phyloP scores from a whole-genome alignment of 2,797 vertebrate species.

The Etheostoma perlongum region DNA sequence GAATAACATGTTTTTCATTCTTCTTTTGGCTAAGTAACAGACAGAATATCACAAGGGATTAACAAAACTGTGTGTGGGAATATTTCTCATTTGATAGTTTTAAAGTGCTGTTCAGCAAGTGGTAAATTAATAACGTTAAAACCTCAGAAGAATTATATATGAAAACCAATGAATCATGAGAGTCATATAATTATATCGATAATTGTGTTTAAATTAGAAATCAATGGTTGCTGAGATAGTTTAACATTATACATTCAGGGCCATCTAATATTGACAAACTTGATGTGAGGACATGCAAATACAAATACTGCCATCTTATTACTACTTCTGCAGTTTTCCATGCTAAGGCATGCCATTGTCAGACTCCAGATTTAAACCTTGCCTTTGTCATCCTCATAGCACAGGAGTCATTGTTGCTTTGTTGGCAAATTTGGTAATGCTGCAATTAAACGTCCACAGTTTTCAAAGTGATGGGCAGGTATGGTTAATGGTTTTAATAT shows the following conservation, averaged over 20 bases:
- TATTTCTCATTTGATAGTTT: not conserved
- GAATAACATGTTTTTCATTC: constrained; percentile 10
- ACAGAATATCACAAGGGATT: not conserved
- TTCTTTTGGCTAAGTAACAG: not conserved
- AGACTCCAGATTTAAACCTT: constrained; percentile 4
- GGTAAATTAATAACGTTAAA: not conserved
- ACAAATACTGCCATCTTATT: not conserved
- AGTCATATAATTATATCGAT: not conserved
- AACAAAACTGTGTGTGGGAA: not conserved
- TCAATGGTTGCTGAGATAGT: not conserved
- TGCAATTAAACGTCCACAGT: constrained; percentile 20
- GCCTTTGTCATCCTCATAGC: constrained; percentile 24
- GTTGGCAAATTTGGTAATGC: constrained; percentile 34
- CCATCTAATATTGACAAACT: not conserved
- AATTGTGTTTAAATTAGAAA: not conserved
- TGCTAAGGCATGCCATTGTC: not conserved
- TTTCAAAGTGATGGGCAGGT: constrained; percentile 49
- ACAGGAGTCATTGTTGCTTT: constrained; percentile 10
- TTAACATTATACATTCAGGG: not conserved
- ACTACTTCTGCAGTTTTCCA: not conserved
- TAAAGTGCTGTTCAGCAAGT: constrained; percentile 7
- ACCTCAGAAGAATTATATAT: not conserved
- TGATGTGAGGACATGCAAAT: not conserved
- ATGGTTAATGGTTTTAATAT: constrained; percentile 68
- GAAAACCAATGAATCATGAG: not conserved